Evolutionary conservation across 2,888 invertebrate genomes (phyloP).

Genomic region (Stenodema calcarata): DNA sequence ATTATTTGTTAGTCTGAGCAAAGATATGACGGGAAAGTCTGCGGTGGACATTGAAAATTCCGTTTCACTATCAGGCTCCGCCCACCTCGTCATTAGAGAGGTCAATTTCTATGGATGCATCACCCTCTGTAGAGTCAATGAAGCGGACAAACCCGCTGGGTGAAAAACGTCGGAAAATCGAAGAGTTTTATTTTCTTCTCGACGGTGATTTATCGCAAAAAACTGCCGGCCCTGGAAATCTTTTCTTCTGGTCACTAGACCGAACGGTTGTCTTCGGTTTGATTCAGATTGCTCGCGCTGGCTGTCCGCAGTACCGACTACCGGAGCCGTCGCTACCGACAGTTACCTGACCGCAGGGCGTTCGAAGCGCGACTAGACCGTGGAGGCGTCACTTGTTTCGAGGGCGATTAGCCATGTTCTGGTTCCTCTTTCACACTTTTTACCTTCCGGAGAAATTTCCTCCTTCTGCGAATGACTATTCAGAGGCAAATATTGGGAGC

Average conservation of each 20-base stretch:
- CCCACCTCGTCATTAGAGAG: neutral
- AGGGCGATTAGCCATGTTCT: neutral
- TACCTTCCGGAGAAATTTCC: neutral
- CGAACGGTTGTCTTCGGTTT: constrained; percentile 25
- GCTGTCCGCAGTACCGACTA: neutral
- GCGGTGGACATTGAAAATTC: neutral
- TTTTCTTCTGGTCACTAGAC: constrained; percentile 19
- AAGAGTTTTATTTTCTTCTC: neutral
- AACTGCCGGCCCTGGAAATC: neutral
- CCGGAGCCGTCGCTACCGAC: neutral
- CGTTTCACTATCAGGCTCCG: too few species aligned
- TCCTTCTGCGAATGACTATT: neutral
- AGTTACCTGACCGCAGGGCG: constrained; percentile 34
- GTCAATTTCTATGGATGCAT: neutral
- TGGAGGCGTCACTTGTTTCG: neutral
- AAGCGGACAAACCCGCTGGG: neutral
- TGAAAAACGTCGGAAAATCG: neutral
- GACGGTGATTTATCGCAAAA: neutral
- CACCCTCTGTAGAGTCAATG: neutral
- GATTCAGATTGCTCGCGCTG: neutral
- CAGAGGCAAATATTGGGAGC: neutral
- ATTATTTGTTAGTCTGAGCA: too few species aligned
- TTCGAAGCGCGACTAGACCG: neutral
- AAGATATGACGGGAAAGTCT: too few species aligned
- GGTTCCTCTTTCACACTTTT: neutral